Evolutionary conservation across 2,888 invertebrate species (phyloP), one percentile per base, ranked within the genome.

Genomic region (Drosophila setosimentum): DNA sequence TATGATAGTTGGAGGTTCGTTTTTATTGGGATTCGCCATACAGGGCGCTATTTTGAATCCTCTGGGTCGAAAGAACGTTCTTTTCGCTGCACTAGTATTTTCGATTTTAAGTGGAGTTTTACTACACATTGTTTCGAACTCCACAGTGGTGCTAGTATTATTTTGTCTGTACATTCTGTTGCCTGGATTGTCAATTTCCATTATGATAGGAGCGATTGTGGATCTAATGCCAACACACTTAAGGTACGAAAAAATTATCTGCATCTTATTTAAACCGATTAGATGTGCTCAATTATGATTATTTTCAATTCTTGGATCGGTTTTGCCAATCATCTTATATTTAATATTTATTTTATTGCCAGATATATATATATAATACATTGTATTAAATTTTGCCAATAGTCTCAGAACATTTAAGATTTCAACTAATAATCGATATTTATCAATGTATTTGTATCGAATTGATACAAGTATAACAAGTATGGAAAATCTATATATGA

Each of bases 81-180:
- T 92, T 13, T 21, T 90, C 5, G 78, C 81, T 2, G 83, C 89
- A 3, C 71, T 92, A 1, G 48, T 76, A 3, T 63, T 88, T 5
- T 89, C 91, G 1, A 78, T 83, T 3, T 10, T 91, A 0, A 91
- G 91, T 66, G 93, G 93, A n/a, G 42, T 92, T 13, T 42, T 90
- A 18, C 64, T 93, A 16, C 87, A 92, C 29, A 80, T 91, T 55
- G 77, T 91, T 11, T 76, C 80, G 1, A 89, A 91, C 42, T 66
- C 91, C 1, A 84, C 74, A 1, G 77, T 78, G 3, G 84, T 93
- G 5, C 76, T 92, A 3, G 33, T 92, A 7, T 66, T 93, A 1
- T 93, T 93, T 60, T 92, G 91, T 50, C 73, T 92, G 0, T 91
- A 90, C 54, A 92, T 92, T n/a, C 73, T 92, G 0, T 42, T 92